A percentile compares a stretch with the other conserved stretches of the same genome.
phyloP scores from a whole-genome alignment of 2,888 invertebrate species.

The Papilio elwesi region DNA sequence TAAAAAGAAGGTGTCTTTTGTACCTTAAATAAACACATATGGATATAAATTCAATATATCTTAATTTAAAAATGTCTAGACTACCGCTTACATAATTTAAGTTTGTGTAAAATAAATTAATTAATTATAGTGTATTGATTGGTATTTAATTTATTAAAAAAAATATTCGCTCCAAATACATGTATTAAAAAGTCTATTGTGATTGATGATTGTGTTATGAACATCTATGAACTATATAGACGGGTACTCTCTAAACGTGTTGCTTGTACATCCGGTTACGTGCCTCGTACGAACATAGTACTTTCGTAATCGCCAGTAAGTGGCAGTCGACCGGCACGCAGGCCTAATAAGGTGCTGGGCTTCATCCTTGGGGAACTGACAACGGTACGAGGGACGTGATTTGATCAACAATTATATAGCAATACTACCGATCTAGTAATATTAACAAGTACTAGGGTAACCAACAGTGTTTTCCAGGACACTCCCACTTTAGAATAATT shows the following conservation, averaged over 20 bases:
- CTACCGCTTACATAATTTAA: not conserved
- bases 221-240: no score
- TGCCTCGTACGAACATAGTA: conserved; percentile 22
- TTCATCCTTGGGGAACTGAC: conserved; percentile 18
- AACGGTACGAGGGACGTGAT: conserved; percentile 31
- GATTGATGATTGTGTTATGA: not conserved
- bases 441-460: not conserved
- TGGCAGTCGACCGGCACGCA: conserved; percentile 3
- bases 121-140: no score
- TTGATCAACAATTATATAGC: conserved; percentile 9
- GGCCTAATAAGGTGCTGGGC: conserved; percentile 26
- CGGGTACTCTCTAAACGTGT: conserved; percentile 31
- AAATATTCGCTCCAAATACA: not conserved
- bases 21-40: no score
- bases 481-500: no score
- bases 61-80: no score
- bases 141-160: not conserved
- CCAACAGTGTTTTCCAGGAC: not conserved
- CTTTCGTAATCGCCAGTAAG: conserved; percentile 33
- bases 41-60: no score
- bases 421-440: not conserved
- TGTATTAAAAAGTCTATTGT: not conserved
- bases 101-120: no score
- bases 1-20: not conserved
- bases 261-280: conserved; percentile 37